These are phyloP conservation scores for Agriopis marginaria DNA, from an alignment of 2,888 invertebrate genomes.

Conservation along the genomic window DNA sequence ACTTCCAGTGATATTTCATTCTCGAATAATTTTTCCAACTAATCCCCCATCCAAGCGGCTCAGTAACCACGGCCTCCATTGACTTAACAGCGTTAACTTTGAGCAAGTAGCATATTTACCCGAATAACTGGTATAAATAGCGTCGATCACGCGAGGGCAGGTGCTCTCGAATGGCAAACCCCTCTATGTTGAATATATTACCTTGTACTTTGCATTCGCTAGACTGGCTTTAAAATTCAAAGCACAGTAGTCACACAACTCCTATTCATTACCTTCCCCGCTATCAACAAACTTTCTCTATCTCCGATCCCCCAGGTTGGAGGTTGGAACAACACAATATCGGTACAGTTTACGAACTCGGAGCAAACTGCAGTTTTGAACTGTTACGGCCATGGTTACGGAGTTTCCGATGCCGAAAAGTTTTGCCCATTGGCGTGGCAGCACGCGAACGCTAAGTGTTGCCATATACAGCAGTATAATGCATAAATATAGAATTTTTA, in stretches of 20 bases:
- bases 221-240: not conserved
- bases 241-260: not conserved
- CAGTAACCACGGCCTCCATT: conserved; percentile 25
- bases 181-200: conserved; percentile 2
- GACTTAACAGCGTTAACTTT: conserved; percentile 24
- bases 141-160: conserved; percentile 21
- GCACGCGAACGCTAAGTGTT: not conserved
- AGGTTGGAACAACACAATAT: conserved; percentile 12
- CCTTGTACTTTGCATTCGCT: not conserved
- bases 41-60: not conserved
- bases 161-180: conserved; percentile 10
- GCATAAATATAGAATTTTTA: too few species aligned
- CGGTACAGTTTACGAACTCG: not conserved
- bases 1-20: not conserved
- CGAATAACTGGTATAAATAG: conserved; percentile 24
- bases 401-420: conserved; percentile 14
- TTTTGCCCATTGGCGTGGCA: conserved; percentile 2
- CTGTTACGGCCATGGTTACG: conserved; percentile 15
- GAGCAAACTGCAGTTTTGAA: conserved; percentile 28
- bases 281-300: conserved; percentile 11
- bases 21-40: not conserved
- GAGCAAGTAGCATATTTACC: conserved; percentile 13
- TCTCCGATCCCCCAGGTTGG: conserved; percentile 10
- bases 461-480: not conserved
- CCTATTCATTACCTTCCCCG: conserved; percentile 21